phyloP scores from a whole-genome alignment of 2,797 vertebrate genomes.

The Enoplosus armatus region DNA sequence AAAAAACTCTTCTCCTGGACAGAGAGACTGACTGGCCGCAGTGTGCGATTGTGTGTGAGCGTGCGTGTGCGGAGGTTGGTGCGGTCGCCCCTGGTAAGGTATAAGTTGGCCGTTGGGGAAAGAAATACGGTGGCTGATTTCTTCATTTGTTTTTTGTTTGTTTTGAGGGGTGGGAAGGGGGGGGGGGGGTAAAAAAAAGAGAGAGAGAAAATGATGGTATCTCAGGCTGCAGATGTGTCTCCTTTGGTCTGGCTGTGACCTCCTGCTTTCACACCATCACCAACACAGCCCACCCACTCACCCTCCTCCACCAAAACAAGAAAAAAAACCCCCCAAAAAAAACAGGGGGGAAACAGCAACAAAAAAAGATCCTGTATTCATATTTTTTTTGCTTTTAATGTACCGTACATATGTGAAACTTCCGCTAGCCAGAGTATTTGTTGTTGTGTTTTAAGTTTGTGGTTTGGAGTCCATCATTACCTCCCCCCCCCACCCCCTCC shows the following conservation, averaged over 20 bases:
- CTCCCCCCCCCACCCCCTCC: slow-evolving; percentile 24
- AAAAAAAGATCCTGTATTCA: slow-evolving; percentile 57
- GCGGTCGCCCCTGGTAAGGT: slow-evolving; percentile 88
- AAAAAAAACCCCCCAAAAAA: slow-evolving; percentile 10
- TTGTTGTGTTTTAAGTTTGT: slow-evolving; percentile 76
- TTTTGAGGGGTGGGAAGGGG: slow-evolving; percentile 33
- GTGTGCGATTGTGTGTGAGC: slow-evolving; percentile 87
- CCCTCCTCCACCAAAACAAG: slow-evolving; percentile 57
- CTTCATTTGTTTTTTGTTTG: slow-evolving; percentile 56
- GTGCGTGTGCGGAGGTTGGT: slow-evolving; percentile 86
- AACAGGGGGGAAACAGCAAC: slow-evolving; percentile 10
- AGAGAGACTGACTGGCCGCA: slow-evolving; percentile 86
- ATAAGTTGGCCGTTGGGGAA: slow-evolving; percentile 76
- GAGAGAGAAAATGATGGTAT: slow-evolving; percentile 76
- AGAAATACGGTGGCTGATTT: slow-evolving; percentile 72
- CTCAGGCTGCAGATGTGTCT: slow-evolving; percentile 91
- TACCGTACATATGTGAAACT: slow-evolving; percentile 75
- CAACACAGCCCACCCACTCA: slow-evolving; percentile 80
- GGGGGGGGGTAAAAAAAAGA: background rate
- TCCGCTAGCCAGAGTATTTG: slow-evolving; percentile 68
- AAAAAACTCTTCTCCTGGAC: slow-evolving; percentile 81
- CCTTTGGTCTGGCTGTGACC: slow-evolving; percentile 88
- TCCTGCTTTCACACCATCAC: slow-evolving; percentile 82
- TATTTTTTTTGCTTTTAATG: slow-evolving; percentile 62
- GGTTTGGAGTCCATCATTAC: slow-evolving; percentile 76